These are phyloP conservation scores for Euura lappo DNA, from an alignment of 1,140 invertebrate species.

Conservation along the genomic window DNA sequence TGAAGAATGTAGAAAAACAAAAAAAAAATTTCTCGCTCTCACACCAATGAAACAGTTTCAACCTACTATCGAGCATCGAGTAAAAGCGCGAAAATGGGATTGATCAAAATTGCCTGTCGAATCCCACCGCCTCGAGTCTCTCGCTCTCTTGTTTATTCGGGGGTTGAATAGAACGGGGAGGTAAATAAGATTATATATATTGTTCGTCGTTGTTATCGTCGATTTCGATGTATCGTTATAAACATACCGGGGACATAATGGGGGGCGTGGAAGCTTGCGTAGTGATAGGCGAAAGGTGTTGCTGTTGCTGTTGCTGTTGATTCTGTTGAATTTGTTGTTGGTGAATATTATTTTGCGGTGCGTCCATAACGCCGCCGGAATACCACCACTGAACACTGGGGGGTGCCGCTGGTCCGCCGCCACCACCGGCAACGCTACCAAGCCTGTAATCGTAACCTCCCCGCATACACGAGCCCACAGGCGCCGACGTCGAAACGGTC, in stretches of 20 bases:
- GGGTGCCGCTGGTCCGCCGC: slow-evolving; percentile 57
- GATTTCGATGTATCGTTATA: not conserved
- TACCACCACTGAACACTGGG: slow-evolving; percentile 75
- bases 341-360: slow-evolving; percentile 62
- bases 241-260: slow-evolving; percentile 57
- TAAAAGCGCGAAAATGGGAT: too few species aligned
- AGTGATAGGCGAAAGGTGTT: slow-evolving; percentile 55
- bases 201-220: not conserved
- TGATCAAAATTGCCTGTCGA: too few species aligned
- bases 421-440: slow-evolving; percentile 47
- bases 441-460: slow-evolving; percentile 68
- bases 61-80: too few species aligned
- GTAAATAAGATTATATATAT: too few species aligned
- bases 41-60: too few species aligned
- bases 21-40: too few species aligned
- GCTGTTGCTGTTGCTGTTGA: slow-evolving; percentile 55
- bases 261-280: slow-evolving; percentile 55
- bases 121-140: too few species aligned
- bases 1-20: too few species aligned
- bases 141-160: too few species aligned
- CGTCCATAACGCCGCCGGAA: slow-evolving; percentile 56
- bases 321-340: slow-evolving; percentile 63
- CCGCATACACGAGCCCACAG: slow-evolving; percentile 57
- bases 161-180: not conserved
- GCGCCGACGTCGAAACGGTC: slow-evolving; percentile 57